A percentile compares a stretch with the other conserved stretches of the same genome.
Conservation (phyloP, 64 coral and sea anemone genomes). For the Pachyseris speciosa region DNA sequence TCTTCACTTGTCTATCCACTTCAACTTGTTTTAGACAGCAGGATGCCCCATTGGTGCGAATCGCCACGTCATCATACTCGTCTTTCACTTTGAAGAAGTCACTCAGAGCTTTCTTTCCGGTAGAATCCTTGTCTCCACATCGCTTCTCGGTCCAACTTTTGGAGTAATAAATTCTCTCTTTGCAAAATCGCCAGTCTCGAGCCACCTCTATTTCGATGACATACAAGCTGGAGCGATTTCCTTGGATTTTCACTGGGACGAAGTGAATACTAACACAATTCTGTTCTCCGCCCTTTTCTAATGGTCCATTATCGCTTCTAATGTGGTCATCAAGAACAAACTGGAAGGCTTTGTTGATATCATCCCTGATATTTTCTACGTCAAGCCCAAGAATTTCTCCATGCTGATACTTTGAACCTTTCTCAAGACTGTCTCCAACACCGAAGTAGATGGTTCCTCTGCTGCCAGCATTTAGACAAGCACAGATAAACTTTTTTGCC, state of each 20-base stretch:
- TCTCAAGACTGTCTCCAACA: constrained; percentile 36
- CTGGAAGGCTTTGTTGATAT: constrained; percentile 48
- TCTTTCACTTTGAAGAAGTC: constrained; percentile 11
- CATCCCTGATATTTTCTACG: constrained; percentile 23
- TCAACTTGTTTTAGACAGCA: background rate
- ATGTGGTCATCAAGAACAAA: no score
- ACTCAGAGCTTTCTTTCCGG: background rate
- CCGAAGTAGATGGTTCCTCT: constrained; percentile 45
- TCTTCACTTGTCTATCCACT: no score
- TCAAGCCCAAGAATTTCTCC: constrained; percentile 46
- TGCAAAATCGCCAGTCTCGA: constrained; percentile 44
- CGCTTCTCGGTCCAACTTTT: constrained; percentile 35
- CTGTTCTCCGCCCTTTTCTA: constrained; percentile 48
- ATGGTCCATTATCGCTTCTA: constrained; percentile 14
- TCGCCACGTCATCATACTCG: background rate
- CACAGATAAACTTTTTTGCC: no score
- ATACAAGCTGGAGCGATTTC: background rate
- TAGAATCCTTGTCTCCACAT: background rate
- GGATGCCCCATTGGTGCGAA: constrained; percentile 8
- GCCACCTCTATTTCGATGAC: no score
- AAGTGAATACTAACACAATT: constrained; percentile 25
- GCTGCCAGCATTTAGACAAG: constrained; percentile 41
- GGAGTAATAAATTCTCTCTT: constrained; percentile 13
- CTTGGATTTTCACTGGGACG: background rate
- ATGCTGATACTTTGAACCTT: background rate